phyloP scores from a whole-genome alignment of 2,888 invertebrate genomes.

The Melanostoma scalare region DNA sequence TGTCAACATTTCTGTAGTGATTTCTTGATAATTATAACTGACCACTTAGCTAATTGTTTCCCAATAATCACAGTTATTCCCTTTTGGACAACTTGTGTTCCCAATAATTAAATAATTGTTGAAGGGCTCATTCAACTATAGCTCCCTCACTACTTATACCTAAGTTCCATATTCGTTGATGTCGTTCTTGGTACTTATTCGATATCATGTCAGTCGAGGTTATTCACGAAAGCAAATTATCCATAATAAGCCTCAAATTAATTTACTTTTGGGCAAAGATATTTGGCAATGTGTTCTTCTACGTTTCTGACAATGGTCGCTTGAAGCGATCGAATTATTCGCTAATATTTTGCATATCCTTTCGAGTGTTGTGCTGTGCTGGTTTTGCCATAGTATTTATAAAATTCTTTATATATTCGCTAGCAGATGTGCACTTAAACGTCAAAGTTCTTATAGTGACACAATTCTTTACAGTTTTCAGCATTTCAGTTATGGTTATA shows the following conservation, averaged over 20 bases:
- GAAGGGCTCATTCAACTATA: no score
- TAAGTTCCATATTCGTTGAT: no score
- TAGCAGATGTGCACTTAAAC: not conserved
- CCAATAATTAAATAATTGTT: no score
- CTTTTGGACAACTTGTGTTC: no score
- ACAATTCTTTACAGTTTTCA: not conserved
- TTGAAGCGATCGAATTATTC: not conserved
- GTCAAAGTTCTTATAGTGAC: not conserved
- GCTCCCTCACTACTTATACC: no score
- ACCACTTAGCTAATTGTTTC: no score
- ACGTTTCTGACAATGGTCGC: not conserved
- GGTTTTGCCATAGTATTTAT: not conserved
- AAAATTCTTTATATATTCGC: not conserved
- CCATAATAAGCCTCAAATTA: slow-evolving; percentile 25
- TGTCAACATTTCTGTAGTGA: no score
- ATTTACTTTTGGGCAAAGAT: slow-evolving; percentile 51
- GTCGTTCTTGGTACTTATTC: not conserved
- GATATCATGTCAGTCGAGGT: slow-evolving; percentile 25
- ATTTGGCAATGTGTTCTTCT: slow-evolving; percentile 45
- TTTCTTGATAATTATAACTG: no score
- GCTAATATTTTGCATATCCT: slow-evolving; percentile 24
- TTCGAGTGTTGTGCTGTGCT: slow-evolving; percentile 11
- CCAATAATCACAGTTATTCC: no score
- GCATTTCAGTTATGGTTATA: slow-evolving; percentile 3
- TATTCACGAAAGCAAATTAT: slow-evolving; percentile 11